Percentiles rank a stretch among this genome's conserved stretches.
Evolutionary conservation across 1,140 invertebrate species (phyloP).

Genomic region (Brachionus koreanus): DNA sequence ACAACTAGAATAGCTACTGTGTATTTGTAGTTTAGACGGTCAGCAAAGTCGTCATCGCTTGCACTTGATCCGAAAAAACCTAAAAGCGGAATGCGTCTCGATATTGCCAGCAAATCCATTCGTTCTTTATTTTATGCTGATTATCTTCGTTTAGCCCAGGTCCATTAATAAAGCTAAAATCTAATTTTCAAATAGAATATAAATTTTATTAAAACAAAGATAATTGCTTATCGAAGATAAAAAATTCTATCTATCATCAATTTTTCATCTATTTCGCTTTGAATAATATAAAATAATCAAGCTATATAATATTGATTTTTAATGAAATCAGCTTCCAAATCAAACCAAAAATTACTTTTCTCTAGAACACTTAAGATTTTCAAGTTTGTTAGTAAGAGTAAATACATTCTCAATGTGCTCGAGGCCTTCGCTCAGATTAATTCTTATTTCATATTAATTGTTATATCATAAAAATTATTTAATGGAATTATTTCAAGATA

Average conservation of each 20-base stretch:
- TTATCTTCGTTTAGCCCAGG: background rate
- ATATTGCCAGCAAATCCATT: conserved; percentile 36
- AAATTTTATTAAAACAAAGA: background rate
- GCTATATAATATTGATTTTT: conserved; percentile 30
- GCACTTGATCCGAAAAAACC: conserved; percentile 38
- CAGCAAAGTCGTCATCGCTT: conserved; percentile 46
- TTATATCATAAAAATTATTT: background rate
- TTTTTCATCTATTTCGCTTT: background rate
- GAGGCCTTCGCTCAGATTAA: background rate
- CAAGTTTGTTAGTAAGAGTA: background rate
- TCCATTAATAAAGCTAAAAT: conserved; percentile 1
- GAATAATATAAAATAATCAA: background rate
- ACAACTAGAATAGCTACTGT: conserved; percentile 77
- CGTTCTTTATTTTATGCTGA: background rate
- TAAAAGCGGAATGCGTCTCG: conserved; percentile 26
- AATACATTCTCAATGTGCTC: background rate
- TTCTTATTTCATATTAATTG: background rate
- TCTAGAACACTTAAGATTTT: conserved; percentile 14
- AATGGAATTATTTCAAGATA: background rate
- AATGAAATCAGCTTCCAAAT: conserved; percentile 8
- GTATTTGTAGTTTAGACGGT: conserved; percentile 79
- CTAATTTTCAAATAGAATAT: background rate
- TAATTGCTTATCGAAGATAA: background rate
- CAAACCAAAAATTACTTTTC: background rate
- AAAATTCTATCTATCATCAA: background rate